A percentile compares a stretch with the other conserved stretches of the same genome.
These are phyloP conservation scores for Agrotis segetum DNA, from an alignment of 2,888 invertebrate species.

Conservation along the genomic window DNA sequence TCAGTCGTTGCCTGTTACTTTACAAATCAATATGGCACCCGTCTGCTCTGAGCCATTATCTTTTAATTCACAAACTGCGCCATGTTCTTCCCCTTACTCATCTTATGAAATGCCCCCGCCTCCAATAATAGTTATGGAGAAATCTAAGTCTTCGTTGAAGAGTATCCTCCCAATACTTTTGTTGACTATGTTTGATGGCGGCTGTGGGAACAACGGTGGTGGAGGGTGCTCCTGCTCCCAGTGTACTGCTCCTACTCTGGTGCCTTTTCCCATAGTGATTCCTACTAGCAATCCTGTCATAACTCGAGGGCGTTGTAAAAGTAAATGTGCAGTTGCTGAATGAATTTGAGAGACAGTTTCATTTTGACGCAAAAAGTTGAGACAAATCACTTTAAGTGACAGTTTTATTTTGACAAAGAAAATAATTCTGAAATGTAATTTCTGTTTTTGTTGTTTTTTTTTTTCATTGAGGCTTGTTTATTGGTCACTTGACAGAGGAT, in stretches of 20 bases:
- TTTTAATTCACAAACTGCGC: conserved; percentile 62
- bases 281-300: conserved; percentile 74
- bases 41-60: conserved; percentile 70
- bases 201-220: conserved; percentile 52
- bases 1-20: conserved; percentile 67
- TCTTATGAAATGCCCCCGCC: conserved; percentile 51
- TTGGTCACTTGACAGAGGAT: background rate
- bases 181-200: conserved; percentile 71
- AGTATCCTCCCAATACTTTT: conserved; percentile 75
- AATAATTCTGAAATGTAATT: background rate
- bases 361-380: background rate
- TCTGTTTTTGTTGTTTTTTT: background rate
- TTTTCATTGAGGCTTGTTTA: conserved; percentile 10
- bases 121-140: conserved; percentile 70
- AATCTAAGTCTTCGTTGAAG: conserved; percentile 69
- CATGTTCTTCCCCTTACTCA: conserved; percentile 24
- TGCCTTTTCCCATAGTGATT: conserved; percentile 77
- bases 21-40: conserved; percentile 76
- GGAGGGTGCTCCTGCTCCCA: conserved; percentile 62
- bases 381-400: background rate
- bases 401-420: background rate
- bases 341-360: too few relatives aligned
- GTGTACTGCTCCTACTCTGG: conserved; percentile 65
- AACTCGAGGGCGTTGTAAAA: conserved; percentile 32
- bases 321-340: conserved; percentile 12